Conservation (phyloP, 2,113 vertebrate species). For the Actenoides lindsayi region DNA sequence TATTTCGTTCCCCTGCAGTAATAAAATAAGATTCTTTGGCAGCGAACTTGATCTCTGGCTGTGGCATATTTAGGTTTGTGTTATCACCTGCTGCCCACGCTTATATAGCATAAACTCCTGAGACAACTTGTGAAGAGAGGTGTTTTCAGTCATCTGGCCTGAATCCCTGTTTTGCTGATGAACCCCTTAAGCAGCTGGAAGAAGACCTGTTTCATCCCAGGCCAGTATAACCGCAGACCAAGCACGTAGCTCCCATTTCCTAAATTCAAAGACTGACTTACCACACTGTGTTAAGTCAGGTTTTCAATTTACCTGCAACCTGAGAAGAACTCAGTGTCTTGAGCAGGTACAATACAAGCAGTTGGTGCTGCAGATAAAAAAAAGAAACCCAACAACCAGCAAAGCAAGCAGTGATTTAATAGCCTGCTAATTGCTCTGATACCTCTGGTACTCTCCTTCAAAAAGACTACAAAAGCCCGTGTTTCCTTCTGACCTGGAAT, state of each 20-base stretch:
- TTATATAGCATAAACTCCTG: not conserved
- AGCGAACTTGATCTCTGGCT: not conserved
- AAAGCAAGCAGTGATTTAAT: not conserved
- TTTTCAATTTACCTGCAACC: conserved; percentile 18
- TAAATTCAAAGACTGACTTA: not conserved
- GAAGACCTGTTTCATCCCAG: not conserved
- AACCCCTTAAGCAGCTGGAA: not conserved
- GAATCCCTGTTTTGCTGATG: not conserved
- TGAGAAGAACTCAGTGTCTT: not conserved
- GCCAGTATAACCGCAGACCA: not conserved
- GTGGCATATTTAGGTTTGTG: conserved; percentile 29
- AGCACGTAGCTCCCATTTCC: not conserved
- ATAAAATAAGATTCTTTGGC: not conserved
- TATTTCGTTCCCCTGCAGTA: not conserved
- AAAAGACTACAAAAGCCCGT: not conserved
- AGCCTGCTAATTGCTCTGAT: not conserved
- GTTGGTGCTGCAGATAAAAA: not conserved
- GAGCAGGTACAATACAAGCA: not conserved
- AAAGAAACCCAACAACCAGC: not conserved
- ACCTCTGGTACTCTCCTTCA: not conserved
- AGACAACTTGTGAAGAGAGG: not conserved
- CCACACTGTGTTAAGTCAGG: not conserved
- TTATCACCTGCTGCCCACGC: conserved; percentile 29
- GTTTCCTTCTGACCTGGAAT: not conserved
- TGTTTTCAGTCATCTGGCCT: not conserved